Percentiles rank a stretch among this genome's conserved stretches.
Evolutionary conservation across 1,140 invertebrate species (phyloP).

Genomic region (Proctacanthus coquilletti): DNA sequence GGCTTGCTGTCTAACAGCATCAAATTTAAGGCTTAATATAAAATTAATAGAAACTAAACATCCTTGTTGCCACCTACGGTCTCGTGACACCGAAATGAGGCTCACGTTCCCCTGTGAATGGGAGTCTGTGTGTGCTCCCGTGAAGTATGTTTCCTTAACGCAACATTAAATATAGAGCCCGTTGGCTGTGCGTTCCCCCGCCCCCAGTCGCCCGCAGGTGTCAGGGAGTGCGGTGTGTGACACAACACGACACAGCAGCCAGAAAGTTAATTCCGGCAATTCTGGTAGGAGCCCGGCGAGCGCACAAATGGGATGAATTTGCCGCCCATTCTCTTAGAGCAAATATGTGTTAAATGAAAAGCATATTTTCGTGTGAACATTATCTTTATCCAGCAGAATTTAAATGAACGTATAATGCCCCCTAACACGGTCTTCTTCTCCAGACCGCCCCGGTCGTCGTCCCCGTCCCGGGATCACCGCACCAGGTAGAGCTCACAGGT

Average conservation of each 20-base stretch:
- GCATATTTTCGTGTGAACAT: conserved; percentile 1
- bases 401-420: background rate
- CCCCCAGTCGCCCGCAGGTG: background rate
- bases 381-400: conserved; percentile 1
- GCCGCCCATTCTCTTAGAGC: background rate
- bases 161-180: background rate
- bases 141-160: background rate
- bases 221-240: background rate
- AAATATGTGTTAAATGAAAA: conserved; percentile 1
- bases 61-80: no score
- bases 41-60: background rate
- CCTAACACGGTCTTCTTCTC: background rate
- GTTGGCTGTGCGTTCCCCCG: background rate
- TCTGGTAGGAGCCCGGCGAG: background rate
- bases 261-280: background rate
- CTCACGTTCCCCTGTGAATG: background rate
- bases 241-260: background rate
- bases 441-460: background rate
- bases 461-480: background rate
- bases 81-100: no score
- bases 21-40: background rate
- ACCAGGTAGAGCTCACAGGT: background rate
- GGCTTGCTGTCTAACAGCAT: no score
- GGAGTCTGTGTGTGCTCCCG: background rate
- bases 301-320: background rate